Conservation (phyloP, 53 echinoderm and acorn worm species). For the Glandiceps talaboti region DNA sequence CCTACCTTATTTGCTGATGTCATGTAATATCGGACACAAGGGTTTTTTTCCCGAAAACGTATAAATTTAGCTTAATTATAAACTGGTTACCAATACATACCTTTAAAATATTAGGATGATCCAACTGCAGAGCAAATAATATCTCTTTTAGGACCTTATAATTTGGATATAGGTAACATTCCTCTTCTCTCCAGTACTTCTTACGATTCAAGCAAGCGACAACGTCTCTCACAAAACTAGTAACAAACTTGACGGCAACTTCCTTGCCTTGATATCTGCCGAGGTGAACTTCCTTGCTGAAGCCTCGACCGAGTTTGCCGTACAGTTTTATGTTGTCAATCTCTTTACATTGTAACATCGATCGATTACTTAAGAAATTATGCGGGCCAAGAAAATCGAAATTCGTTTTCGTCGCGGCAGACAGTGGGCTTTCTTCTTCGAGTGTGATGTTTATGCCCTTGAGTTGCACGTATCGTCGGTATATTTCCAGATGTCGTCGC, state of each 20-base stretch:
- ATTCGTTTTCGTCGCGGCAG: too few species aligned
- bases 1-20: too few species aligned
- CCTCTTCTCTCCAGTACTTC: constrained; percentile 11
- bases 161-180: constrained; percentile 66
- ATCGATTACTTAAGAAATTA: neutral
- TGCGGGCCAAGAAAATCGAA: too few species aligned
- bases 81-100: constrained; percentile 29
- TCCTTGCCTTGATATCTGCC: constrained; percentile 31
- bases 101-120: constrained; percentile 61
- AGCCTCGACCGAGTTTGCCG: constrained; percentile 27
- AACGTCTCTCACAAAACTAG: constrained; percentile 50
- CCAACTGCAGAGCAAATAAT: constrained; percentile 44
- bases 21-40: too few species aligned
- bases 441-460: too few species aligned
- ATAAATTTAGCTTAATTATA: too few species aligned
- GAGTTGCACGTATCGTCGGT: too few species aligned
- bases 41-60: too few species aligned
- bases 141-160: constrained; percentile 94
- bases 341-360: constrained; percentile 12
- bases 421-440: too few species aligned
- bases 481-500: too few species aligned
- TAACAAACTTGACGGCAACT: constrained; percentile 82
- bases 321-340: constrained; percentile 15
- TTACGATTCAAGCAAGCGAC: constrained; percentile 33
- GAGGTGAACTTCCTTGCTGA: constrained; percentile 42